Evolutionary conservation across 2,888 invertebrate genomes (phyloP), one percentile per base, ranked within the genome.

Genomic region (Sarcophaga variegata): DNA sequence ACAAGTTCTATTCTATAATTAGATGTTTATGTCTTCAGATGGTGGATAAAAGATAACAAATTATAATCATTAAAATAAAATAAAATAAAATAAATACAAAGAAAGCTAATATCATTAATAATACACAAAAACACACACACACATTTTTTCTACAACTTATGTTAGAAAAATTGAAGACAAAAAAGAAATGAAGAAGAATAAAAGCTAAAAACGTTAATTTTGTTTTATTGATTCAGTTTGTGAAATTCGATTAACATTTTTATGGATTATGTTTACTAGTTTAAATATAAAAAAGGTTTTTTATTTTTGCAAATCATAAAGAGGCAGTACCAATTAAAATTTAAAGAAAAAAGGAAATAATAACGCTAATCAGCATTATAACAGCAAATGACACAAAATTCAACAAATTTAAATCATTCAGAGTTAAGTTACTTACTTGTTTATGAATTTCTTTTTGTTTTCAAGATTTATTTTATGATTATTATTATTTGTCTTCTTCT

Each of bases 1-100:
- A 85, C 80, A 76, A 72, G 81, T 80, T 81, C 81, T 77, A 22
- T 72, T 37, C 37, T 76, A 63, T 66, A 45, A 72, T 72, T n/a
- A 14, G 37, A 60, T 67, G 27, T 45, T 71, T 67, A 74, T 45
- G 22, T 72, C 60, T 67, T 12, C 10, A 81, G 45, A 80, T 47
- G 37, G 4, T 49, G 2, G 12, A 67, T 22, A 63, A 63, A 20
- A 62, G 69, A 75, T 70, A 75, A 64, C 74, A 75, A 59, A 70
- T 80, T 60, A 64, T 45, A 59, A 54, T 20, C 60, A 70, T 75
- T 79, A 62, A 79, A 63, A 20, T 59, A 63, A 75, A 83, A 63
- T n/a, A 67, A 17, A 37, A 63, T n/a, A 67, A 17, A 37, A 4
- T 71, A 8, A 59, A 60, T 67, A 49, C 20, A 37, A 80, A 74